phyloP scores from a whole-genome alignment of 2,797 vertebrate genomes.

The Pipistrellus pygmaeus region DNA sequence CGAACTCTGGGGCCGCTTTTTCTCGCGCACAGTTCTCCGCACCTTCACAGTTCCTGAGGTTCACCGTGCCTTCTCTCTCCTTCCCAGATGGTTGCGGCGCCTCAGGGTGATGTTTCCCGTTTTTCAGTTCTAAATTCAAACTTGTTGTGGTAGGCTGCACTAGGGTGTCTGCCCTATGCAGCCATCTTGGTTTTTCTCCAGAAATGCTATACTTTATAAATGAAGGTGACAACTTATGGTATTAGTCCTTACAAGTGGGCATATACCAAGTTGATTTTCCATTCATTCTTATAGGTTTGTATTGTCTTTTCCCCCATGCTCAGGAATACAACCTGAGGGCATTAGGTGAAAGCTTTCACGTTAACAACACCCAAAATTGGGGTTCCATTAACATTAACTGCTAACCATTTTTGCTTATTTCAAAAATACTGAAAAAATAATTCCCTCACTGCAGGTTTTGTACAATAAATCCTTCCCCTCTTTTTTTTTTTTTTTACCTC shows the following conservation, averaged over 20 bases:
- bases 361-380: not conserved
- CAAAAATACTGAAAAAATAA: not conserved
- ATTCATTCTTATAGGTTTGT: not conserved
- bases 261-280: not conserved
- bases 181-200: not conserved
- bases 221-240: not conserved
- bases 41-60: too few species aligned
- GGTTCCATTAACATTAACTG: not conserved
- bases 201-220: not conserved
- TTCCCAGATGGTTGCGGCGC: too few species aligned
- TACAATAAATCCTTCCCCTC: not conserved
- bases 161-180: too few species aligned
- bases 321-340: not conserved
- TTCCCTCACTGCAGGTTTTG: not conserved
- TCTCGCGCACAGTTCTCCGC: too few species aligned
- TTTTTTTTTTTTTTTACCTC: not conserved
- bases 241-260: not conserved
- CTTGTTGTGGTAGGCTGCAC: too few species aligned
- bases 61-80: too few species aligned
- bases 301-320: not conserved
- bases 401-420: slow-evolving; percentile 22
- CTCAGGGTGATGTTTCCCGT: too few species aligned
- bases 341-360: not conserved
- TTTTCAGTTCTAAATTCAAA: too few species aligned
- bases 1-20: too few species aligned